Evolutionary conservation across 2,888 invertebrate genomes (phyloP).

Genomic region (Eristalis intricaria): DNA sequence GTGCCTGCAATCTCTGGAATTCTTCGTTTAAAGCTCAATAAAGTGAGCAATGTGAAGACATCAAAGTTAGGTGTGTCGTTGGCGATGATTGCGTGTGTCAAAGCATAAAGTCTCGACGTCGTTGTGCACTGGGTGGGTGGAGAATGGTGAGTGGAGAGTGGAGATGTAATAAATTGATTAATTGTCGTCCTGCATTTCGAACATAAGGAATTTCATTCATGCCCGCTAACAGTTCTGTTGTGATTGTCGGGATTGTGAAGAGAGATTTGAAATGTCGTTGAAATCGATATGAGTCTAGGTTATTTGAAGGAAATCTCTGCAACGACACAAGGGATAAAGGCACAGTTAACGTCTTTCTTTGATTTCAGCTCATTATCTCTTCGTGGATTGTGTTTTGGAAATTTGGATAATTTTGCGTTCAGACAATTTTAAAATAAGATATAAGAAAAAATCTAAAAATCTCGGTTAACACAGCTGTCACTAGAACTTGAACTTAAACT

Average conservation of each 20-base stretch:
- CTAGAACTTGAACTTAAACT: too few species aligned
- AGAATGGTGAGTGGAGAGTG: not conserved
- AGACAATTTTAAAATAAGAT: too few species aligned
- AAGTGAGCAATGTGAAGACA: conserved; percentile 3
- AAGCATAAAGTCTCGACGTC: not conserved
- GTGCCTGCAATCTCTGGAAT: not conserved
- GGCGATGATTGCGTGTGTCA: conserved; percentile 7
- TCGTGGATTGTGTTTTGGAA: too few species aligned
- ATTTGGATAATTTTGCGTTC: too few species aligned
- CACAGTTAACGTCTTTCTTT: too few species aligned
- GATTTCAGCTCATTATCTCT: too few species aligned
- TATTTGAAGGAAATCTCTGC: too few species aligned
- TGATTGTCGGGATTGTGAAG: not conserved
- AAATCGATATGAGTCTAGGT: too few species aligned
- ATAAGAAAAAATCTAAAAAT: too few species aligned
- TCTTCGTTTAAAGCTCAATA: conserved; percentile 15
- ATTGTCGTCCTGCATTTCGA: not conserved
- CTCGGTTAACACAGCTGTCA: too few species aligned
- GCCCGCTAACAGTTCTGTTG: not conserved
- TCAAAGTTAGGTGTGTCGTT: conserved; percentile 17
- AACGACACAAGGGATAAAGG: too few species aligned
- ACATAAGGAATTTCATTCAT: not conserved
- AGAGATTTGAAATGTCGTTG: not conserved
- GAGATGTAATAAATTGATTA: not conserved
- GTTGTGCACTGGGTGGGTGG: not conserved